Conservation (phyloP, 2,888 invertebrate genomes). For the Thymelicus sylvestris region DNA sequence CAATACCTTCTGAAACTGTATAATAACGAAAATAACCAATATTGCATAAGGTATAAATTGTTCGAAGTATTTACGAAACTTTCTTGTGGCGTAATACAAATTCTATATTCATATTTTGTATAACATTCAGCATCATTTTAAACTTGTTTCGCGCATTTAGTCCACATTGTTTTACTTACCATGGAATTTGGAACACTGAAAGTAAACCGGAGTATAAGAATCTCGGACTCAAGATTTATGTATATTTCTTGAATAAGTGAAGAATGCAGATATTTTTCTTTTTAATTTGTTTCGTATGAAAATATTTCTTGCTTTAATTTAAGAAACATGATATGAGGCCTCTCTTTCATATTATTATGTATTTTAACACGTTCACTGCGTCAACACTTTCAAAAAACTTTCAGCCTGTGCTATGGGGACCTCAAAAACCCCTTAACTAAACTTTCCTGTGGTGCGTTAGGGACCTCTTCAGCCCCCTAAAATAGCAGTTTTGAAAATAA, state of each 20-base stretch:
- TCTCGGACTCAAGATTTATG: slow-evolving; percentile 23
- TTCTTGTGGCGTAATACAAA: slow-evolving; percentile 8
- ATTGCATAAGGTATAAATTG: neutral
- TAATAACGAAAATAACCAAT: neutral
- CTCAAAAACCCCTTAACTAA: no score
- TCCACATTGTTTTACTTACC: slow-evolving; percentile 35
- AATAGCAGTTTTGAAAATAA: no score
- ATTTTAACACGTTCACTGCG: no score
- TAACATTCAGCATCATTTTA: slow-evolving; percentile 23
- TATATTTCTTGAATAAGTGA: slow-evolving; percentile 20
- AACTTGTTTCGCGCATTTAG: slow-evolving; percentile 34
- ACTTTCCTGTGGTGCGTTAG: no score
- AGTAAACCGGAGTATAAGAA: slow-evolving; percentile 31
- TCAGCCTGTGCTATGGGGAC: no score
- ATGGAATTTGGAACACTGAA: slow-evolving; percentile 36
- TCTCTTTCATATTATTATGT: neutral
- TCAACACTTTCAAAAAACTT: no score
- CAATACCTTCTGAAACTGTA: no score
- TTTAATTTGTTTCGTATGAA: slow-evolving; percentile 9
- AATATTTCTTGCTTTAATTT: neutral
- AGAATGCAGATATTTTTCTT: slow-evolving; percentile 25
- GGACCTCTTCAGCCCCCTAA: no score
- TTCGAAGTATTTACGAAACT: neutral
- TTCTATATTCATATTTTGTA: neutral
- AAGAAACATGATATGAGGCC: neutral